Evolutionary conservation across 2,888 invertebrate genomes (phyloP), one percentile per base, ranked within the genome.

Genomic region (Dryobota labecula): DNA sequence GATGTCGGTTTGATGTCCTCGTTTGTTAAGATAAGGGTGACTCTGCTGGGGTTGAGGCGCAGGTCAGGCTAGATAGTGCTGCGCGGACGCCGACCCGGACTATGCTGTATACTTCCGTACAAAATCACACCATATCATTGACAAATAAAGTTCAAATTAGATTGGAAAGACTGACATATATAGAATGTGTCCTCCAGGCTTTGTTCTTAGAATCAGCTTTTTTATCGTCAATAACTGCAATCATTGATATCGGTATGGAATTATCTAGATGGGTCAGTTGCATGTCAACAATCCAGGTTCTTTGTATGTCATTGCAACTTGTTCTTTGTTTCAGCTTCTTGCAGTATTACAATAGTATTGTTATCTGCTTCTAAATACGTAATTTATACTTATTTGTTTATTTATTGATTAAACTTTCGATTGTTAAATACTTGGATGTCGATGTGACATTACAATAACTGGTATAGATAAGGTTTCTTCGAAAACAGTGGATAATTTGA

Each of bases 51-150:
- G 93, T 93, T 91, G 92, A 89, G 91, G 88, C 90, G 83, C 86
- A 90, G 95, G 95, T 95, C 95, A 91, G 88, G 90, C 90, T 87
- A 92, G 95, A 95, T 95, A 95, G 78, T 87, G 87, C 90, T 91
- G 91, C 92, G 92, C 91, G 94, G 93, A 84, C 92, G 90, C 90
- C 89, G 92, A 93, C 93, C 93, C 88, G 89, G 73, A 64, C 81
- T 70, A 69, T 56, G 70, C 54, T 38, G 41, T 45, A 54, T 30
- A 53, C 63, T 75, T 75, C 74, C 62, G 62, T 47, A 65, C 79
- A 67, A 76, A 80, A 80, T 82, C 73, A 78, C 58, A 74, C 75
- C 64, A 36, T 83, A 77, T 78, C 63, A 64, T 53, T 49, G 30
- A 73, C 63, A 27, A 76, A 72, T 84, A 85, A 73, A 73, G 82